Base-by-base conservation (phyloP, 2,113 vertebrate genomes). In the Gobiocypris rarus region DNA sequence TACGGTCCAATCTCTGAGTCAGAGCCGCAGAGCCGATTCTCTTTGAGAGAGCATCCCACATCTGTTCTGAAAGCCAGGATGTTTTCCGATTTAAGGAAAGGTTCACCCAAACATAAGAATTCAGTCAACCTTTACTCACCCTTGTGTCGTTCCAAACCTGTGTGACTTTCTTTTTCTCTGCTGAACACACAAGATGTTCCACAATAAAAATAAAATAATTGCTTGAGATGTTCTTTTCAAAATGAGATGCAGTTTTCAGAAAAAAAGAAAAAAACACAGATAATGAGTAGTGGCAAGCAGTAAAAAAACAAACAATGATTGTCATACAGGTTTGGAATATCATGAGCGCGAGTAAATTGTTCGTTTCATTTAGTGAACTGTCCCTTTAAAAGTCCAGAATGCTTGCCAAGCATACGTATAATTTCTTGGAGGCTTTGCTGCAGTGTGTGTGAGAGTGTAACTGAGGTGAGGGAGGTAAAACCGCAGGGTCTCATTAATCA, bases 401-500 rank as follows among this genome's bases (percentile, higher is more conserved):
- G 52, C 17, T 54, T 54, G 31, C 31, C 28, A 38, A 10, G 59
- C 26, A 13, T 28, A 26, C 14, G 13, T 65, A 15, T 10, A 15
- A 9, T 54, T 19, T 54, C 73, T 22, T 31, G 14, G 3, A 31
- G 31, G 17, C 31, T 38, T 31, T 56, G 31, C n/a, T 79, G 76
- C 76, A 24, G 76, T 45, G 45, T 45, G 45, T 63, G 61, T 70
- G 52, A 22, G 3, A 26, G 67, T 45, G 52, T 76, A 59, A 58
- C 38, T 52, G 48, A 76, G 38, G 80, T 65, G 15, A 61, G 38
- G n/a, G 76, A 70, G 52, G 31, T 58, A 56, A 84, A 81, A 77
- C 43, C 50, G 9, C 50, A 54, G 61, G 70, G n/a, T 54, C 83
- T 76, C 83, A 87, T 87, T 84, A 87, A 87, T 84, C 83, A 87